Conservation (phyloP, 1,140 invertebrate genomes). For the Dendrolimus punctatus region DNA sequence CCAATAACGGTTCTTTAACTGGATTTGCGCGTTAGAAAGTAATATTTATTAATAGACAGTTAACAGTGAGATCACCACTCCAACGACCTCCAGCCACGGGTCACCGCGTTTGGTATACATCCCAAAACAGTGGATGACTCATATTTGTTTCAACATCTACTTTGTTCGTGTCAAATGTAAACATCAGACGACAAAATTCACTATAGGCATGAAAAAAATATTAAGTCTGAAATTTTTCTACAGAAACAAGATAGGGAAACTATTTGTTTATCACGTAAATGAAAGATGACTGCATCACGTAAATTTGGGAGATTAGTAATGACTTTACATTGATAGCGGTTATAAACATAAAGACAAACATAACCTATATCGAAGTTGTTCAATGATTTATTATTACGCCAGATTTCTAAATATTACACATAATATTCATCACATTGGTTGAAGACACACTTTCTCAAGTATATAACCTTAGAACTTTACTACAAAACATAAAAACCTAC, state of each 20-base stretch:
- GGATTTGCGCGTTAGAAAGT: not conserved
- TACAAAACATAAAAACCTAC: conserved; percentile 11
- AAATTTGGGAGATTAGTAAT: too few species aligned
- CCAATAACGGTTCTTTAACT: not conserved
- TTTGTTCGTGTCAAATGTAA: not conserved
- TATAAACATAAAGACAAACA: conserved; percentile 19
- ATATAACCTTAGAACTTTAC: not conserved
- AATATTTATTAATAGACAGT: conserved; percentile 4
- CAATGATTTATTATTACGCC: not conserved
- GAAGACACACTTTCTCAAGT: too few species aligned
- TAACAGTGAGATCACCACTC: conserved; percentile 10
- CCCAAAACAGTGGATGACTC: conserved; percentile 39
- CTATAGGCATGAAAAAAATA: not conserved
- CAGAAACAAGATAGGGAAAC: too few species aligned
- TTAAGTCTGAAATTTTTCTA: too few species aligned
- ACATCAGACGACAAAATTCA: not conserved
- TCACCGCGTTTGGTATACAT: conserved; percentile 25
- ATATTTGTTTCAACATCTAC: conserved; percentile 21
- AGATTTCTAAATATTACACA: not conserved
- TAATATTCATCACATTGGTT: too few species aligned
- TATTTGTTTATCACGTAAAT: too few species aligned
- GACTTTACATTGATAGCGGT: not conserved
- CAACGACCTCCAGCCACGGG: conserved; percentile 12
- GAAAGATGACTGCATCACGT: too few species aligned
- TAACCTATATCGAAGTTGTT: conserved; percentile 26